Evolutionary conservation across 1,140 invertebrate species (phyloP).

Genomic region (Onthophagus taurus): DNA sequence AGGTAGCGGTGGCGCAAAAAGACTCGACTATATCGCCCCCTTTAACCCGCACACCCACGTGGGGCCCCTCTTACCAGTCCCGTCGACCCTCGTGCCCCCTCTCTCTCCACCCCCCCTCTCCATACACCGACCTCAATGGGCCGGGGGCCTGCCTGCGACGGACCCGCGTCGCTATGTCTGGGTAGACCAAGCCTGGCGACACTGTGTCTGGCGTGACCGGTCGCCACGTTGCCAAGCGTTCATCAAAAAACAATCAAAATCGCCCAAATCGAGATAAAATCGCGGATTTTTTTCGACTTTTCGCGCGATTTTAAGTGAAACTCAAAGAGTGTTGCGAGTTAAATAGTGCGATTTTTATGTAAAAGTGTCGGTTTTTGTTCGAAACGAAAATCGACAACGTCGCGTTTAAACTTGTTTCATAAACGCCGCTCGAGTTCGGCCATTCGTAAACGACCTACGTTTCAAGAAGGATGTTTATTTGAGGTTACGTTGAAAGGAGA

Average conservation of each 20-base stretch:
- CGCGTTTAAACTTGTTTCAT: conserved; percentile 52
- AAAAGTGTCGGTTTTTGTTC: neutral
- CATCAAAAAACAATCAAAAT: neutral
- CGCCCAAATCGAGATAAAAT: neutral
- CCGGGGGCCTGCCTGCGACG: too few species aligned
- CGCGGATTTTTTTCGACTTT: neutral
- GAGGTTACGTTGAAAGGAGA: neutral
- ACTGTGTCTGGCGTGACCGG: conserved; percentile 77
- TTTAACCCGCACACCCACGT: too few species aligned
- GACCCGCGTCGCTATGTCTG: conserved; percentile 65
- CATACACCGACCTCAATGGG: too few species aligned
- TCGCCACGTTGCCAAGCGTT: conserved; percentile 51
- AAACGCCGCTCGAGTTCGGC: conserved; percentile 37
- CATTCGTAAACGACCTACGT: too few species aligned
- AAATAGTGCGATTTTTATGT: neutral
- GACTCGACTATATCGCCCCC: too few species aligned
- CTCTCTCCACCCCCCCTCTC: too few species aligned
- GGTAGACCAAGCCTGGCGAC: conserved; percentile 64
- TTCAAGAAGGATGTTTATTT: too few species aligned
- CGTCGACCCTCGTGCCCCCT: too few species aligned
- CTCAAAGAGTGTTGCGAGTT: neutral
- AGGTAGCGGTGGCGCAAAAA: too few species aligned
- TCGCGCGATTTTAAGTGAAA: neutral
- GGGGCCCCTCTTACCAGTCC: too few species aligned
- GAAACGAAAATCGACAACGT: conserved; percentile 35